Conservation (phyloP, 2,797 vertebrate genomes). For the Oreortyx pictus region DNA sequence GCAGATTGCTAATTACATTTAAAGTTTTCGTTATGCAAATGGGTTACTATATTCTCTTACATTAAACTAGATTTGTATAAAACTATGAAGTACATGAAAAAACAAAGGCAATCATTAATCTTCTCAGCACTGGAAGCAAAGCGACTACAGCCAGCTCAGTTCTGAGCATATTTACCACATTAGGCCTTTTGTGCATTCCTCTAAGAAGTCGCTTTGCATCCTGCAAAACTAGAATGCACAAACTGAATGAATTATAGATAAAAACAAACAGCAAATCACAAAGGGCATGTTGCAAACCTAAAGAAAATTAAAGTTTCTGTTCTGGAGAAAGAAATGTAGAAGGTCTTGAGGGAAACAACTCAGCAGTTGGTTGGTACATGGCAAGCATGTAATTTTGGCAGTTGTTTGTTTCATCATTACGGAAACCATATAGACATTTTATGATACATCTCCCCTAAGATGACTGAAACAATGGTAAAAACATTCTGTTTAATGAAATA, state of each 20-base stretch:
- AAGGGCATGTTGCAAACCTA: background rate
- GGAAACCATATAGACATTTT: slow-evolving; percentile 26
- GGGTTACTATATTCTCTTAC: slow-evolving; percentile 25
- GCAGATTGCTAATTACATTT: slow-evolving; percentile 9
- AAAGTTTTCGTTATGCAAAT: slow-evolving; percentile 23
- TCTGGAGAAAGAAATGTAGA: background rate
- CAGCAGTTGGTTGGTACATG: background rate
- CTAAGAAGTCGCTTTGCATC: slow-evolving; percentile 10
- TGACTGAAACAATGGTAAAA: background rate
- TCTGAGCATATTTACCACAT: background rate
- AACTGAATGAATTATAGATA: slow-evolving; percentile 20
- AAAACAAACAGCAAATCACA: slow-evolving; percentile 39
- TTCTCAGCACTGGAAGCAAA: slow-evolving; percentile 31
- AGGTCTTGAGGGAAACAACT: background rate
- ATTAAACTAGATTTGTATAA: slow-evolving; percentile 26
- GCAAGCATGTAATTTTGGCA: background rate
- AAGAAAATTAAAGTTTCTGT: slow-evolving; percentile 9
- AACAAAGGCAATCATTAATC: slow-evolving; percentile 44
- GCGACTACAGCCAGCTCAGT: background rate
- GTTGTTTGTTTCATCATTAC: background rate
- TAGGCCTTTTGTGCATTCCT: background rate
- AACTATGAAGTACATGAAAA: slow-evolving; percentile 28
- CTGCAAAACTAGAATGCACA: background rate
- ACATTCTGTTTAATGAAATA: background rate
- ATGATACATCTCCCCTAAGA: background rate